Percentiles rank a stretch among this genome's conserved stretches.
Evolutionary conservation across 2,113 vertebrate genomes (phyloP).

Genomic region (Myiozetetes cayanensis): DNA sequence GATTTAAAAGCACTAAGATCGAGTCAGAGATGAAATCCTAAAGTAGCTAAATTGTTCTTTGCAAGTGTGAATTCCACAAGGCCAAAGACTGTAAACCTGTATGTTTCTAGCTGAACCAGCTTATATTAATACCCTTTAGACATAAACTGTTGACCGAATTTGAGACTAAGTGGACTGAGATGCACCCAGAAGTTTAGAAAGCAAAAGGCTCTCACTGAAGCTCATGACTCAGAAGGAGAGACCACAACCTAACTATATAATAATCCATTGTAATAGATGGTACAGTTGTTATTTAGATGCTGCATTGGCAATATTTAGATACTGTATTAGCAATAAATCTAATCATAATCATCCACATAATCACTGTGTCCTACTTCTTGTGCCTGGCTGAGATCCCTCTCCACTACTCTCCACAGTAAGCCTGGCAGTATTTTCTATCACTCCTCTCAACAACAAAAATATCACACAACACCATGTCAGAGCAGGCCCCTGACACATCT

Average conservation of each 20-base stretch:
- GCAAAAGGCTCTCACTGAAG: background rate
- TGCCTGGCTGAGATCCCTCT: background rate
- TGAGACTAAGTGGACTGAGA: background rate
- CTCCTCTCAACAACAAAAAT: background rate
- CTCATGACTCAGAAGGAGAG: background rate
- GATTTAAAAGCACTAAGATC: background rate
- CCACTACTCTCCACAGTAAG: background rate
- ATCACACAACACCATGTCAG: background rate
- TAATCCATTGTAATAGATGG: background rate
- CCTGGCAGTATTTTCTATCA: background rate
- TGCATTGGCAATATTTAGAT: background rate
- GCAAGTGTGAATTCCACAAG: background rate
- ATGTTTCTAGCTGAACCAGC: background rate
- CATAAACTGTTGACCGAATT: background rate
- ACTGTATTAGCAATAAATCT: background rate
- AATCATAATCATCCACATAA: background rate
- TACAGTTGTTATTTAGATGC: background rate
- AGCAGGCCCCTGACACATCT: background rate
- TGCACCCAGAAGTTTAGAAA: background rate
- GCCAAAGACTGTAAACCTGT: background rate
- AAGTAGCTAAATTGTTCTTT: background rate
- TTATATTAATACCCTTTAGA: background rate
- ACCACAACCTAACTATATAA: background rate
- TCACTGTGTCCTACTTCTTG: background rate
- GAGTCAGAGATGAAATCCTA: background rate